Evolutionary conservation across 2,888 invertebrate genomes (phyloP), one percentile per base, ranked within the genome.

Genomic region (Vesta saturnalis): DNA sequence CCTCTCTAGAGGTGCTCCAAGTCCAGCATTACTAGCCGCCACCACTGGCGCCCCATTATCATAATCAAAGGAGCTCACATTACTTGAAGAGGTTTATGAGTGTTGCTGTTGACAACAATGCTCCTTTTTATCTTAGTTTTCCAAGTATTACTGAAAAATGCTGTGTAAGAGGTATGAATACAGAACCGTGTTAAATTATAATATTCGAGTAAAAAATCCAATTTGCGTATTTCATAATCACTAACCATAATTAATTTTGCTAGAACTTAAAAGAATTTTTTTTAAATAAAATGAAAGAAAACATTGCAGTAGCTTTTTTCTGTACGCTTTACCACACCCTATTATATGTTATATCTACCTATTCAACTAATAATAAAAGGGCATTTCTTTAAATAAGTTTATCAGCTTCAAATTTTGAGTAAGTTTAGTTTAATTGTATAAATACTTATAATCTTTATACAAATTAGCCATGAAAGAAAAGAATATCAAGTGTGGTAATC

Each of bases 31-130:
- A 69, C 70, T 71, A 69, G 67, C 64, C 71, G 69, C 71, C 69
- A 63, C 64, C 67, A 56, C 64, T 71, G 64, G 67, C 71, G 68
- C 69, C 68, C 74, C 70, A 74, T 74, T 74, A 74, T 72, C 74
- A 74, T 74, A 74, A 74, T 74, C 73, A 74, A 74, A 74, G 69
- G 73, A 69, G 73, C 72, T 72, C 73, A 72, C 72, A 71, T 74
- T 74, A 72, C 73, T 71, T 73, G 69, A 70, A 72, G 72, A 62
- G 72, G 69, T 46, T 56, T 52, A 71, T 69, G 67, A 71, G 71
- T 71, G 71, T 71, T 71, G 69, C 71, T 69, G 71, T 71, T 69
- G 71, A 71, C 69, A 64, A 71, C 71, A 69, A 71, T 69, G 57
- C 60, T 47, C 65, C 60, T 58, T 63, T 70, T 70, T 62, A 59